Evolutionary conservation across 2,113 vertebrate species (phyloP).

Genomic region (Pomatorhinus ruficollis): DNA sequence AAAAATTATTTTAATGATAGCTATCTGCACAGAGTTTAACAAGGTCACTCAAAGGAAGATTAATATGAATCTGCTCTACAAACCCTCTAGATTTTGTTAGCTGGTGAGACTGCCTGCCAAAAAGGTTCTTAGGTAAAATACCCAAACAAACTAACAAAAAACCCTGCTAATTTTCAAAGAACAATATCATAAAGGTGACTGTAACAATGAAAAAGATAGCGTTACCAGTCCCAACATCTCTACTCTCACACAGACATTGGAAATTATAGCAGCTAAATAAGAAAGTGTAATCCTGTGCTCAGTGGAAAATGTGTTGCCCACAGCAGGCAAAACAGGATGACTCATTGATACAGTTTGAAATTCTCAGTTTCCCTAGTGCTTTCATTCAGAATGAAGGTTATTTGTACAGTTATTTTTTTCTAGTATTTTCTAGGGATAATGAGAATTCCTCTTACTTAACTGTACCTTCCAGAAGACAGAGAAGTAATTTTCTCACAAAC

Average conservation of each 20-base stretch:
- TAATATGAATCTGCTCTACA: neutral
- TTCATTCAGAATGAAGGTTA: conserved; percentile 26
- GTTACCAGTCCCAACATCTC: neutral
- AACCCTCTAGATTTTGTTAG: neutral
- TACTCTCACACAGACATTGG: neutral
- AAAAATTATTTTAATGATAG: neutral
- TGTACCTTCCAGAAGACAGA: conserved; percentile 43
- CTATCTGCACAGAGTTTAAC: neutral
- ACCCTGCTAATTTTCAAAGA: neutral
- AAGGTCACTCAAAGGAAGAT: neutral
- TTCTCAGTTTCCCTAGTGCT: conserved; percentile 6
- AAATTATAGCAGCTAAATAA: neutral
- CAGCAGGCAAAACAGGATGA: conserved; percentile 51
- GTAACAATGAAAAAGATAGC: neutral
- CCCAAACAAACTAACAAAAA: neutral
- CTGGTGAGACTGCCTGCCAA: accelerated
- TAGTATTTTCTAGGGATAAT: conserved; percentile 47
- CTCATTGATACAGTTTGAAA: conserved; percentile 33
- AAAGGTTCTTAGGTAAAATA: neutral
- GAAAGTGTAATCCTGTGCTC: neutral
- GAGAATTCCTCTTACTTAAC: conserved; percentile 53
- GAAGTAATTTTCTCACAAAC: conserved; percentile 48
- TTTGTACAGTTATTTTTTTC: conserved; percentile 34
- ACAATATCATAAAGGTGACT: neutral
- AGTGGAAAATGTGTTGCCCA: neutral